Conservation (phyloP, 2,113 vertebrate genomes). For the Pan troglodytes region NHGRI_mPanTro3-v2.1_pri NC_086015.1:64307501-64308000, state of each 20-base stretch:
- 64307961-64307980: background rate
- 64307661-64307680: constrained; percentile 62
- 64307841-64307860: background rate
- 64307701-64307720: background rate
- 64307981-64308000: background rate
- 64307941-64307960: background rate
- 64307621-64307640: constrained; percentile 73
- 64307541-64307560: constrained; percentile 78
- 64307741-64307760: background rate
- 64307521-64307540: constrained; percentile 19
- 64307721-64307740: background rate
- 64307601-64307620: constrained; percentile 79
- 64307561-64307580: constrained; percentile 82
- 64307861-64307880: background rate
- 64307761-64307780: background rate
- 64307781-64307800: background rate
- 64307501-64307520: background rate
- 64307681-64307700: background rate
- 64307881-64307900: background rate
- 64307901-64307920: background rate
- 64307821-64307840: background rate
- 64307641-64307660: constrained; percentile 82
- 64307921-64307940: background rate
- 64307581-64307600: constrained; percentile 79
- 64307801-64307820: background rate